phyloP scores from a whole-genome alignment of 2,888 invertebrate species.

The Mycalesis mineus region DNA sequence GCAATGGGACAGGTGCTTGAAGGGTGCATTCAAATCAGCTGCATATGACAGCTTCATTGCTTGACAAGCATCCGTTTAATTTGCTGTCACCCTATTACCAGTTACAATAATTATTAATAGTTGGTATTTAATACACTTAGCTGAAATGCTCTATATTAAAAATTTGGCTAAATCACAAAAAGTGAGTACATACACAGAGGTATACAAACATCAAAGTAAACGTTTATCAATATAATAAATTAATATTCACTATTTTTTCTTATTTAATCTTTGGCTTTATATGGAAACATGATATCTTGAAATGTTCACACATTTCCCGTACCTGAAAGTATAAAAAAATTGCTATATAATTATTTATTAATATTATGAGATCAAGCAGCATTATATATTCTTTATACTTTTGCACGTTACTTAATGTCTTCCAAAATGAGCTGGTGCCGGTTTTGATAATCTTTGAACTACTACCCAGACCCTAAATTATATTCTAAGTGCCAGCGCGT shows the following conservation, averaged over 20 bases:
- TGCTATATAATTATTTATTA: too few relatives aligned
- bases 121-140: background rate
- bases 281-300: slow-evolving; percentile 91
- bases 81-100: background rate
- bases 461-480: too few relatives aligned
- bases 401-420: too few relatives aligned
- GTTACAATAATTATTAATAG: background rate
- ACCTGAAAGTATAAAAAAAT: slow-evolving; percentile 81
- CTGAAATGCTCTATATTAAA: background rate
- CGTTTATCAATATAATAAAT: slow-evolving; percentile 8
- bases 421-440: too few relatives aligned
- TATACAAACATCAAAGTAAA: slow-evolving; percentile 1
- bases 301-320: slow-evolving; percentile 96
- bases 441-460: too few relatives aligned
- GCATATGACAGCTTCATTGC: too few relatives aligned
- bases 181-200: background rate
- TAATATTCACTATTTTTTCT: slow-evolving; percentile 22
- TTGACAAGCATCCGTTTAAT: background rate
- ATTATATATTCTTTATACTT: too few relatives aligned
- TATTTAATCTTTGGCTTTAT: slow-evolving; percentile 69
- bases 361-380: too few relatives aligned
- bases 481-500: too few relatives aligned
- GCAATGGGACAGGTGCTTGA: too few relatives aligned
- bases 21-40: too few relatives aligned
- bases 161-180: background rate